phyloP scores from a whole-genome alignment of 2,888 invertebrate genomes.

The Pristionchus japonicus region DNA sequence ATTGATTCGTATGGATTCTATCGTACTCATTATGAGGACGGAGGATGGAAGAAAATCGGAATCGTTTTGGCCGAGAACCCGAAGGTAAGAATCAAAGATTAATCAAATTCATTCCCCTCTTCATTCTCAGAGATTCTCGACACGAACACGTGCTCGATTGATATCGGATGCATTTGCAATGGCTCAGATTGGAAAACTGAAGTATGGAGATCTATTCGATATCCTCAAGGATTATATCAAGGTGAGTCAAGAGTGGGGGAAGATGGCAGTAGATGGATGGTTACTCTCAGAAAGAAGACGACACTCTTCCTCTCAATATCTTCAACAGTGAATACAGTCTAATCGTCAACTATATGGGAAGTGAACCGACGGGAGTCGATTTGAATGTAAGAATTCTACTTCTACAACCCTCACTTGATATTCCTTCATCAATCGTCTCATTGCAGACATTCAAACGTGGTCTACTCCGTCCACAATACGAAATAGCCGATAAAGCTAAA shows the following conservation, averaged over 20 bases:
- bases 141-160: constrained; percentile 55
- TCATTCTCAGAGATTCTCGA: constrained; percentile 51
- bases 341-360: background rate
- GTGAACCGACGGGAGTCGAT: constrained; percentile 21
- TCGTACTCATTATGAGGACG: constrained; percentile 38
- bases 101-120: too few species aligned
- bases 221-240: constrained; percentile 29
- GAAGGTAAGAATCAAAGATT: too few species aligned
- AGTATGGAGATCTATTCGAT: constrained; percentile 50
- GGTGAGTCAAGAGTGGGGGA: too few species aligned
- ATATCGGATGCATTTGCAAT: constrained; percentile 59
- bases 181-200: constrained; percentile 54
- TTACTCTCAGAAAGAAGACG: background rate
- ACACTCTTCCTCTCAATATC: constrained; percentile 7
- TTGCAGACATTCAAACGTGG: constrained; percentile 33
- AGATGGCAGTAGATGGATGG: background rate
- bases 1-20: constrained; percentile 45
- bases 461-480: background rate
- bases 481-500: background rate
- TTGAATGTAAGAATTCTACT: background rate
- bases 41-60: constrained; percentile 35
- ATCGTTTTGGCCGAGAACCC: background rate
- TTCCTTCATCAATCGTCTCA: too few species aligned
- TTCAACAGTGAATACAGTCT: constrained; percentile 1
- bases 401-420: background rate